Base-by-base conservation (phyloP, 1,140 invertebrate genomes). In the Dryas iulia region DNA sequence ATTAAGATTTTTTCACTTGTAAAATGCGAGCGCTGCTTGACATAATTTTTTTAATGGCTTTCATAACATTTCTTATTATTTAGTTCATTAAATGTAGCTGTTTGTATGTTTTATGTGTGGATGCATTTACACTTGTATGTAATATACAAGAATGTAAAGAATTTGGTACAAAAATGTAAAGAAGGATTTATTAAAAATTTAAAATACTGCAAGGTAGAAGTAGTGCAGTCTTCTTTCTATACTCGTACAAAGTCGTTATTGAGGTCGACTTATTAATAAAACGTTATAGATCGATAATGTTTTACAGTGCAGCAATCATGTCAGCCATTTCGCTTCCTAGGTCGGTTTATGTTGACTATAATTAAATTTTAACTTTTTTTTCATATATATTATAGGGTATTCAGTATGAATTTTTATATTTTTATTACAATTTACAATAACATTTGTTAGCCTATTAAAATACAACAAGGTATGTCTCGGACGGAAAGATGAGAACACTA, bases 251-350 rank as follows among this genome's bases (percentile, higher is more conserved):
- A 47, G 14, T 47, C 39, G 39, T 47, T 47, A 47, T 47, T 47
- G 7, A 47, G 39, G 39, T 47, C 39, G 39, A 47, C 39, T 47
- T 47, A 47, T 47, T 47, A 47, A 47, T 47, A 47, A 47, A 47
- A 47, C 8, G 39, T 39, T 39, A 39, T 47, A 21, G 18, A 47
- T 47, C 39, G 39, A 47, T 47, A 47, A 47, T 47, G 39, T 21
- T 47, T 21, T 47, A 47, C 14, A 47, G 39, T 47, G 39, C 39
- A 47, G 39, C 39, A 14, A 21, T 47, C 39, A 21, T 47, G 39
- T 18, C 39, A 10, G 39, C 39, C 14, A 47, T 21, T 47, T 18
- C 7, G 8, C n/a, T 47, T 47, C 39, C 14, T 47, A 21, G 39
- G 39, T 47, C 18, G 33, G n/a, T n/a, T n/a, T 39, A 39, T 1